These are phyloP conservation scores for Hystrix cristata DNA, from an alignment of 2,113 vertebrate species.

Conservation along the genomic window DNA sequence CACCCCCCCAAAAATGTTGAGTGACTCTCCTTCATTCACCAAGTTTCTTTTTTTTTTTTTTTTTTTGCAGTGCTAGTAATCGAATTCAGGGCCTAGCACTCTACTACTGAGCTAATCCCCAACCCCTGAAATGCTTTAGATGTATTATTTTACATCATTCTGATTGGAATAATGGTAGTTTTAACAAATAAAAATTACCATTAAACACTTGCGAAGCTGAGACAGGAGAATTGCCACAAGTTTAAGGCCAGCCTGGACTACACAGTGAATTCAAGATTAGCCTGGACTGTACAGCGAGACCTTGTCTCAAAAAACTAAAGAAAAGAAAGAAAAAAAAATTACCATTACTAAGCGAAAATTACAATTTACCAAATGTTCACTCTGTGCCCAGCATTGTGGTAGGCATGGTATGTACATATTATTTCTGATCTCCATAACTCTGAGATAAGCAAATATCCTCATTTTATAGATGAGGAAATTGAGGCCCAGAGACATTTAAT, in stretches of 20 bases:
- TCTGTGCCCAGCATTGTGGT: background rate
- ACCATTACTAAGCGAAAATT: background rate
- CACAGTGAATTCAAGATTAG: too few relatives aligned
- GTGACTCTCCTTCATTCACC: background rate
- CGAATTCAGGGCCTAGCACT: too few relatives aligned
- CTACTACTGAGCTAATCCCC: too few relatives aligned
- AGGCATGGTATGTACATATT: background rate
- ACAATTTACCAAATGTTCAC: background rate
- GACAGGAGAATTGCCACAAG: too few relatives aligned
- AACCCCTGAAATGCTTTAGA: background rate
- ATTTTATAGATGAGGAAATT: background rate
- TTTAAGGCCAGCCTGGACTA: too few relatives aligned
- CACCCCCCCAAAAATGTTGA: too few relatives aligned
- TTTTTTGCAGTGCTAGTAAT: too few relatives aligned
- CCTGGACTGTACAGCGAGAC: too few relatives aligned
- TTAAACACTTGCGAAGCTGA: background rate
- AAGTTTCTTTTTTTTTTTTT: background rate
- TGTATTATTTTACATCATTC: background rate
- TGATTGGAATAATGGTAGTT: background rate
- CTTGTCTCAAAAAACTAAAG: too few relatives aligned
- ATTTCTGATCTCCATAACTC: background rate
- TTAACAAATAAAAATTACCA: slow-evolving; percentile 17
- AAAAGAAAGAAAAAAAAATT: background rate
- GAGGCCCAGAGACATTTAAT: background rate
- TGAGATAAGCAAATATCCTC: background rate